phyloP scores from a whole-genome alignment of 2,113 vertebrate species.

The Carettochelys insculpta region DNA sequence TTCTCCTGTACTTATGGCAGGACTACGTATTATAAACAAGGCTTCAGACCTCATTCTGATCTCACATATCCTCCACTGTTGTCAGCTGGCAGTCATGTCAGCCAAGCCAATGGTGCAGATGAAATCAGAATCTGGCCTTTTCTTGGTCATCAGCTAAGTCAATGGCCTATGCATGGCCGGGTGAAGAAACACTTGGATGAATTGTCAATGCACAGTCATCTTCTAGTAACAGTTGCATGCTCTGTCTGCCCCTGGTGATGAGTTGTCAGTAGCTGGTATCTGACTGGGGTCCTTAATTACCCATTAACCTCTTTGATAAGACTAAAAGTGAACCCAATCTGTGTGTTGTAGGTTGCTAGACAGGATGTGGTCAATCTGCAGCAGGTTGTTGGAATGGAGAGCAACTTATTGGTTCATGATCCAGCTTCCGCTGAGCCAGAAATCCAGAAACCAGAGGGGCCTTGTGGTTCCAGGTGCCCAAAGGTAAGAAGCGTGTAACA shows the following conservation, averaged over 20 bases:
- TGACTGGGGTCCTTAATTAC: too few relatives aligned
- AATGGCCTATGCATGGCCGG: background rate
- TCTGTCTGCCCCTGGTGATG: too few relatives aligned
- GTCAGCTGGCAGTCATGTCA: background rate
- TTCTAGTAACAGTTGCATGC: background rate
- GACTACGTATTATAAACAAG: background rate
- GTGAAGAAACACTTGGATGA: background rate
- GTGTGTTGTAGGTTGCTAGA: background rate
- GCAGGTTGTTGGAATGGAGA: background rate
- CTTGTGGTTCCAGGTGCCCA: constrained; percentile 34
- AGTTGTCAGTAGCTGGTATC: background rate
- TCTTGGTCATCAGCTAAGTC: background rate
- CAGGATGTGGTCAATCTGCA: background rate
- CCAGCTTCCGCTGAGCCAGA: background rate
- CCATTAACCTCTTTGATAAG: background rate
- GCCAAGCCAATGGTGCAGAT: background rate
- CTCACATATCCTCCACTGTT: background rate
- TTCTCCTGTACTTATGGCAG: too few relatives aligned
- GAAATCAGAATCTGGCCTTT: background rate
- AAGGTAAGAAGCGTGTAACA: constrained; percentile 18
- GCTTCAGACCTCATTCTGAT: background rate
- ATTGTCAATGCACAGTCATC: background rate
- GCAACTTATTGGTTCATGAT: fast-evolving
- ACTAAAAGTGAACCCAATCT: background rate
- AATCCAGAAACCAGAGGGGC: background rate